Percentiles rank a stretch among this genome's conserved stretches.
phyloP scores from a whole-genome alignment of 2,113 vertebrate species.

The Tachysurus vachellii region DNA sequence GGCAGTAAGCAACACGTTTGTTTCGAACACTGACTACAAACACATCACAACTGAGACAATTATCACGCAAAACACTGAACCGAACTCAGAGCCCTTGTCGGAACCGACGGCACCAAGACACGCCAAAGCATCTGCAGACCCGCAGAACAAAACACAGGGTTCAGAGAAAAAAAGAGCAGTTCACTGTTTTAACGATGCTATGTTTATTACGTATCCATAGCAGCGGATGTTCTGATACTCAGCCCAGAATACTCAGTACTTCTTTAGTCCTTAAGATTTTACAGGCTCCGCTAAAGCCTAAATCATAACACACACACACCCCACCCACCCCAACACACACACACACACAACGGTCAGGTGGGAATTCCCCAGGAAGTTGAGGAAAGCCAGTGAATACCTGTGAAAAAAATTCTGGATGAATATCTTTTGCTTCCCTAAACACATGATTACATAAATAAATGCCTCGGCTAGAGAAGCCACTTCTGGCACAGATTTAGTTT shows the following conservation, averaged over 20 bases:
- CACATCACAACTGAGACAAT: constrained; percentile 21
- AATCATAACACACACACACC: constrained; percentile 23
- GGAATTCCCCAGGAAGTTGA: constrained; percentile 16
- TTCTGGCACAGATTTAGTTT: neutral
- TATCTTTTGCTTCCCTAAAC: neutral
- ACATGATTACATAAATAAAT: neutral
- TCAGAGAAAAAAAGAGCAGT: constrained; percentile 22
- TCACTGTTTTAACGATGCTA: constrained; percentile 25
- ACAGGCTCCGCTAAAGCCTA: constrained; percentile 12
- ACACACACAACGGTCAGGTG: constrained; percentile 20
- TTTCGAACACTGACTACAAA: constrained; percentile 6
- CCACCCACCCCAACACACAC: neutral
- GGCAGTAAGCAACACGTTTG: constrained; percentile 13
- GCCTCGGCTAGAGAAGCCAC: neutral
- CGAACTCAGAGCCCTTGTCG: constrained; percentile 25
- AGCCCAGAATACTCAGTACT: constrained; percentile 27
- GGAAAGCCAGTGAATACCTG: constrained; percentile 25
- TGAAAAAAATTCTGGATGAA: constrained; percentile 2
- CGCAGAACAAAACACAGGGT: neutral
- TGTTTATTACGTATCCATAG: constrained; percentile 50
- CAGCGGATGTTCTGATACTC: constrained; percentile 6
- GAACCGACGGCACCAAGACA: constrained; percentile 14
- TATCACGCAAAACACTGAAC: constrained; percentile 1
- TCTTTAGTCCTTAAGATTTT: constrained; percentile 24
- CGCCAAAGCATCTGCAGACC: constrained; percentile 1